phyloP scores from a whole-genome alignment of 92 coral and sea anemone species.

The Ricordea florida region DNA sequence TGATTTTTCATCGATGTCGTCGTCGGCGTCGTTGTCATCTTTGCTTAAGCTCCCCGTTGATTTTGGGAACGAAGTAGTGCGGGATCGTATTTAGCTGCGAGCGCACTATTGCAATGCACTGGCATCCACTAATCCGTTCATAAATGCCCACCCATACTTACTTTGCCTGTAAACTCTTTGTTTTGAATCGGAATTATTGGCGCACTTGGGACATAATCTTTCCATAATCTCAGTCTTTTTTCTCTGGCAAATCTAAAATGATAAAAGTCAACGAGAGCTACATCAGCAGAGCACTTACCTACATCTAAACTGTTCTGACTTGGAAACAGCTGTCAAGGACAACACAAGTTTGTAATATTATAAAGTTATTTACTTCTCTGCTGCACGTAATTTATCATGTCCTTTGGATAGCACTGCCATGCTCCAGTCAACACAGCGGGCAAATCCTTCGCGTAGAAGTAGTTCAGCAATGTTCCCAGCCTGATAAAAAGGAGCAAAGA shows the following conservation, averaged over 20 bases:
- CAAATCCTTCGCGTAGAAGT: slow-evolving; percentile 93
- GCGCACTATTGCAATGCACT: no score
- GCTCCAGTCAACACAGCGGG: slow-evolving; percentile 98
- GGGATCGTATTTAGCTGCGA: no score
- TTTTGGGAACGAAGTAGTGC: no score
- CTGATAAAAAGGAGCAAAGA: slow-evolving; percentile 15
- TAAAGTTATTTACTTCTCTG: slow-evolving; percentile 73
- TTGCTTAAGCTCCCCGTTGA: no score
- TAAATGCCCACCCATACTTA: neutral
- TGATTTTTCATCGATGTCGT: no score
- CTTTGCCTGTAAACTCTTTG: slow-evolving; percentile 96
- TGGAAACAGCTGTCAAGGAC: neutral
- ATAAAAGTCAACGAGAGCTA: no score
- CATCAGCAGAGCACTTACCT: neutral
- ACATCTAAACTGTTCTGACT: neutral
- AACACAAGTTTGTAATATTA: neutral
- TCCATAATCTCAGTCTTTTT: slow-evolving; percentile 88
- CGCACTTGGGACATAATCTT: slow-evolving; percentile 82
- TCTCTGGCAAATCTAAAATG: slow-evolving; percentile 87
- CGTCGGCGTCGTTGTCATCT: no score
- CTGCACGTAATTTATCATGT: slow-evolving; percentile 84
- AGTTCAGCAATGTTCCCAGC: slow-evolving; percentile 97
- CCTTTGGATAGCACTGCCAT: slow-evolving; percentile 92
- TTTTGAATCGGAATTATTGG: slow-evolving; percentile 72
- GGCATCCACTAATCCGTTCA: no score